A percentile compares a stretch with the other conserved stretches of the same genome.
Evolutionary conservation across 2,113 vertebrate species (phyloP).

Genomic region (Tachuris rubrigastra): DNA sequence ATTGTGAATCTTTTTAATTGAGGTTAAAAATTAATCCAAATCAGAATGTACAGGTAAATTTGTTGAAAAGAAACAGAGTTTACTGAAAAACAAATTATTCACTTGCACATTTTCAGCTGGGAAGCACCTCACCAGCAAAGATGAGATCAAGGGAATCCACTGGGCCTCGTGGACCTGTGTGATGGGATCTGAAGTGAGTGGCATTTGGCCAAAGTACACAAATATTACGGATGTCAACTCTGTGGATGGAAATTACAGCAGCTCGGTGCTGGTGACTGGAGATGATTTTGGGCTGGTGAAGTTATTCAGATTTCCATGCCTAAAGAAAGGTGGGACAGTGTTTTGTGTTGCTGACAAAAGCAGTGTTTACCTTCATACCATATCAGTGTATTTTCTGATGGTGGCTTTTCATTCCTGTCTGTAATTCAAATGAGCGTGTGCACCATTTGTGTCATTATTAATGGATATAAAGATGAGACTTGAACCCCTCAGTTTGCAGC

Average conservation of each 20-base stretch:
- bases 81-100: background rate
- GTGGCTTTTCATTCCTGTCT: background rate
- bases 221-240: conserved; percentile 88
- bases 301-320: conserved; percentile 90
- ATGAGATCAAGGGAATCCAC: conserved; percentile 90
- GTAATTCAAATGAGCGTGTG: background rate
- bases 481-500: background rate
- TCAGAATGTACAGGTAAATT: background rate
- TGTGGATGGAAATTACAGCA: conserved; percentile 94
- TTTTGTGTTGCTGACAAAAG: background rate
- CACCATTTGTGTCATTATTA: background rate
- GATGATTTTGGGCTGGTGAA: conserved; percentile 94
- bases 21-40: background rate
- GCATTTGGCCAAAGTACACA: conserved; percentile 95
- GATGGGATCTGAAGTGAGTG: conserved; percentile 90
- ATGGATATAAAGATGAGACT: background rate
- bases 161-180: conserved; percentile 96
- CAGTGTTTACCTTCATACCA: background rate
- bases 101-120: conserved; percentile 79
- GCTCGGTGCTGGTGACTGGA: conserved; percentile 86
- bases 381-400: background rate
- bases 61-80: background rate
- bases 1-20: background rate
- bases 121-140: conserved; percentile 85
- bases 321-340: conserved; percentile 87